Evolutionary conservation across 2,888 invertebrate species (phyloP).

Genomic region (Stictocephala bisonia): DNA sequence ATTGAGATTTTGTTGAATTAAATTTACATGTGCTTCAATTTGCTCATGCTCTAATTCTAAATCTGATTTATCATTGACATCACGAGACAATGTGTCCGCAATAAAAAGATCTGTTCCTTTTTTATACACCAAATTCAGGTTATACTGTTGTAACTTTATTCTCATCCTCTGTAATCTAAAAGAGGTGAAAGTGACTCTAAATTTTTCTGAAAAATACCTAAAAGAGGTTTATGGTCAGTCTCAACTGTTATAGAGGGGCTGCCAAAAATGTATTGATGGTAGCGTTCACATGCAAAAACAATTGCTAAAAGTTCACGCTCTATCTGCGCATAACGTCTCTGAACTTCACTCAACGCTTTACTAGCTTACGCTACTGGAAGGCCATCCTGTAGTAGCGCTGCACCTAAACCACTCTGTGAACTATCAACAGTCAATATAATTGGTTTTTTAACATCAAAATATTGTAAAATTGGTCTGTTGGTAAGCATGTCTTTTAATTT

Average conservation of each 20-base stretch:
- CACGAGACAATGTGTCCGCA: constrained; percentile 10
- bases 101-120: constrained; percentile 19
- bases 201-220: constrained; percentile 3
- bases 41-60: background rate
- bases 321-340: constrained; percentile 12
- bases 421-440: constrained; percentile 1
- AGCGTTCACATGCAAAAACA: constrained; percentile 25
- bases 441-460: constrained; percentile 29
- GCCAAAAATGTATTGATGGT: constrained; percentile 31
- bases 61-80: background rate
- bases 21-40: constrained; percentile 9
- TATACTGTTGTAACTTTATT: constrained; percentile 1
- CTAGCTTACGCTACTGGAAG: constrained; percentile 29
- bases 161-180: constrained; percentile 12
- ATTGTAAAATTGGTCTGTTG: constrained; percentile 15
- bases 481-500: constrained; percentile 26
- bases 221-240: constrained; percentile 49
- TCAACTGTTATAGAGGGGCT: constrained; percentile 21
- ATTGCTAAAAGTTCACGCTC: constrained; percentile 23
- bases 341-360: constrained; percentile 1
- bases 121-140: constrained; percentile 14
- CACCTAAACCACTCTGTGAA: background rate
- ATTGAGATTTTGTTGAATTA: background rate
- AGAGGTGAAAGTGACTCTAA: background rate
- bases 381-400: constrained; percentile 5